Conservation (phyloP, 1,140 invertebrate species). For the Triops longicaudatus region DNA sequence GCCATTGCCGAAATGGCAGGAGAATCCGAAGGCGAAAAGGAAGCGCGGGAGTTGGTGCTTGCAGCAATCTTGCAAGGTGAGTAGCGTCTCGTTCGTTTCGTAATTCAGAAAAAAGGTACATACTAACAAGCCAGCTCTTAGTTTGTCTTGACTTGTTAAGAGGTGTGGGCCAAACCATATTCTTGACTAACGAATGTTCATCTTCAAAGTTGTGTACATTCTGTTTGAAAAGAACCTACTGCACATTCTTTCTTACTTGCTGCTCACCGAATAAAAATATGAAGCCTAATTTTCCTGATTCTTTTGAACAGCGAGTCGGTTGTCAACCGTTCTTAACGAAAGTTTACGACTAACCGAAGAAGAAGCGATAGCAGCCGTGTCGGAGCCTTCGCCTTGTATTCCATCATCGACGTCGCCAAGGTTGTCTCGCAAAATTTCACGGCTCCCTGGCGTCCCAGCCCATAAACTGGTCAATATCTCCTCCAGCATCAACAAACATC, state of each 20-base stretch:
- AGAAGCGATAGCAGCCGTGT: conserved; percentile 39
- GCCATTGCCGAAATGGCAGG: conserved; percentile 55
- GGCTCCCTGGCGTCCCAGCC: conserved; percentile 46
- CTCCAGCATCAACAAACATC: conserved; percentile 45
- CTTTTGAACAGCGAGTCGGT: conserved; percentile 41
- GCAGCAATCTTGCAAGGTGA: conserved; percentile 62
- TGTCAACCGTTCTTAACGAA: conserved; percentile 46
- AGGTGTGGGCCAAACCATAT: too few relatives aligned
- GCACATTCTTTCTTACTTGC: not conserved
- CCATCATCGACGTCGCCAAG: conserved; percentile 36
- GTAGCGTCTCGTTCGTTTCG: conserved; percentile 10
- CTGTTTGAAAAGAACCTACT: too few relatives aligned
- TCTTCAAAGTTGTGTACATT: too few relatives aligned
- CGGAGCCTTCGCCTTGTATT: conserved; percentile 30
- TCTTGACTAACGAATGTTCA: too few relatives aligned
- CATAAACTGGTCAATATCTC: conserved; percentile 45
- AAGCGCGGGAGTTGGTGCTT: conserved; percentile 58
- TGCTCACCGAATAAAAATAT: too few relatives aligned
- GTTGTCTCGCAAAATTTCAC: conserved; percentile 32
- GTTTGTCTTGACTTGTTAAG: conserved; percentile 20
- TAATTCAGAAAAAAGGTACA: not conserved
- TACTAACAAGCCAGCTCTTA: not conserved
- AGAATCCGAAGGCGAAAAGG: conserved; percentile 45
- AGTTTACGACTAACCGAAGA: conserved; percentile 45
- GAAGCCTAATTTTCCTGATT: not conserved